Evolutionary conservation across 2,113 vertebrate species (phyloP).

Genomic region (Ptyas mucosa): DNA sequence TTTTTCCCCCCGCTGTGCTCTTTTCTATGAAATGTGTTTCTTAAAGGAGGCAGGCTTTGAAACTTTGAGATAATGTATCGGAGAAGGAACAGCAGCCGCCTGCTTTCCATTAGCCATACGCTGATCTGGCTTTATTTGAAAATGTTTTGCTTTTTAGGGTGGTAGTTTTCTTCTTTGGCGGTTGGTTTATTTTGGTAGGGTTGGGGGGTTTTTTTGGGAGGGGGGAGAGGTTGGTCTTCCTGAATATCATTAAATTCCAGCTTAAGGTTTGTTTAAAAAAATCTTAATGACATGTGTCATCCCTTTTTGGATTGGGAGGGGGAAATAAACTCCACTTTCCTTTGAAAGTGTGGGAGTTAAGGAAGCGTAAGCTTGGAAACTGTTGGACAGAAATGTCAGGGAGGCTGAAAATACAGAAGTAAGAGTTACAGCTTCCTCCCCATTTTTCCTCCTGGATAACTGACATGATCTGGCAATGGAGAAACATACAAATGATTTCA

Average conservation of each 20-base stretch:
- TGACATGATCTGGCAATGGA: constrained; percentile 17
- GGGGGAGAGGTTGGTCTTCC: background rate
- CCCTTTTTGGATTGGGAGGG: background rate
- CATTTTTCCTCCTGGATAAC: background rate
- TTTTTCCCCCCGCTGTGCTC: background rate
- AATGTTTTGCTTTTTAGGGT: background rate
- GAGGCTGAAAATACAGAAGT: background rate
- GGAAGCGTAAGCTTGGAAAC: background rate
- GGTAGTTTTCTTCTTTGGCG: background rate
- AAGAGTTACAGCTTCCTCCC: background rate
- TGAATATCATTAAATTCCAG: background rate
- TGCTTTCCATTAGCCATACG: constrained; percentile 34
- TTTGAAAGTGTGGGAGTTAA: background rate
- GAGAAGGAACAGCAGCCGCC: background rate
- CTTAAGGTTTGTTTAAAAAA: background rate
- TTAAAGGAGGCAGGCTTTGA: constrained; percentile 12
- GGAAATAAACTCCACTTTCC: background rate
- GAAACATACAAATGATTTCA: constrained; percentile 32
- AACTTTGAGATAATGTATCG: constrained; percentile 24
- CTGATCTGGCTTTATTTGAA: background rate
- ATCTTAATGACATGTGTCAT: background rate
- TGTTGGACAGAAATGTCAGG: background rate
- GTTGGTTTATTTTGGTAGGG: background rate
- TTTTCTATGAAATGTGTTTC: constrained; percentile 13
- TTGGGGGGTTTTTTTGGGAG: background rate